Evolutionary conservation across 1,140 invertebrate genomes (phyloP).

Genomic region (Octopus sinensis): DNA sequence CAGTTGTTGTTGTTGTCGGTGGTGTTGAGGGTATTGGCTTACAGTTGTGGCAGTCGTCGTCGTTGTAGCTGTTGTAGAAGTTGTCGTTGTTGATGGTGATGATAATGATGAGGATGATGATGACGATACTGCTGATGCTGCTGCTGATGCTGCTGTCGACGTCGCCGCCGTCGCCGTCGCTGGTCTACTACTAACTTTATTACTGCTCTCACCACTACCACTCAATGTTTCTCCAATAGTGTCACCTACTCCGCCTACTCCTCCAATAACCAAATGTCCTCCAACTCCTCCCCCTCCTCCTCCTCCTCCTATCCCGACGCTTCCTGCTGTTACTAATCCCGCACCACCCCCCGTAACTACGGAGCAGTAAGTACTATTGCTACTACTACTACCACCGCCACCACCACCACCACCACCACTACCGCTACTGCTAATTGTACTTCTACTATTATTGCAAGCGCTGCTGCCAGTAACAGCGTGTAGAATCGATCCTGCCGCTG

Average conservation of each 20-base stretch:
- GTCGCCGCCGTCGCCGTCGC: neutral
- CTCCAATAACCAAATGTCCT: neutral
- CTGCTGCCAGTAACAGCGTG: constrained; percentile 12
- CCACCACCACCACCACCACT: neutral
- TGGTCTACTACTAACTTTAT: neutral
- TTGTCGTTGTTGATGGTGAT: constrained; percentile 19
- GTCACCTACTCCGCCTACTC: neutral
- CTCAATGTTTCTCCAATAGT: neutral
- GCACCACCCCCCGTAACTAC: neutral
- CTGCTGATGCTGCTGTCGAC: neutral
- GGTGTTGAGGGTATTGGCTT: constrained; percentile 32
- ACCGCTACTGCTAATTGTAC: neutral
- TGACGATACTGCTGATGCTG: neutral
- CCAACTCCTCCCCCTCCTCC: neutral
- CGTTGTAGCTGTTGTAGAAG: constrained; percentile 17
- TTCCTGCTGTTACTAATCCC: constrained; percentile 1
- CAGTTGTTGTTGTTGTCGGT: constrained; percentile 27
- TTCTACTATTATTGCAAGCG: constrained; percentile 7
- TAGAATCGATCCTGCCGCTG: neutral
- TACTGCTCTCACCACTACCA: neutral
- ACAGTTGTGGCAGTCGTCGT: constrained; percentile 24
- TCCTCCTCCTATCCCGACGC: constrained; percentile 7
- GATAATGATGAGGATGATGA: constrained; percentile 13
- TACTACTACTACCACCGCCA: neutral
- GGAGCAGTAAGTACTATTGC: neutral